Conservation (phyloP, 2,797 vertebrate species). For the Danio kyathit region DNA sequence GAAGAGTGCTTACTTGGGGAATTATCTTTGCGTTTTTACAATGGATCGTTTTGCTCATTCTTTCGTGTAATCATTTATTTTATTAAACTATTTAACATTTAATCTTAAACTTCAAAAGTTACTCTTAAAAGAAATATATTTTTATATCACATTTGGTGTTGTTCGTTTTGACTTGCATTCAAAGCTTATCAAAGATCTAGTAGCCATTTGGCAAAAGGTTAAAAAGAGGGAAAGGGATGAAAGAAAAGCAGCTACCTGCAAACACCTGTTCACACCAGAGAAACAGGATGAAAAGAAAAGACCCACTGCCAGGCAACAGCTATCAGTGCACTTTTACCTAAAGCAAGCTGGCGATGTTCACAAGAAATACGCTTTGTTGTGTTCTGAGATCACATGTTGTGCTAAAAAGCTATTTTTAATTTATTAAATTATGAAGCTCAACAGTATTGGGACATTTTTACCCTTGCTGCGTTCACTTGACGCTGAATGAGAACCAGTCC, state of each 20-base stretch:
- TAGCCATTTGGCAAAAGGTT: slow-evolving; percentile 76
- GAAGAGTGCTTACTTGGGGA: background rate
- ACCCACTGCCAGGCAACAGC: slow-evolving; percentile 67
- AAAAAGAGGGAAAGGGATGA: slow-evolving; percentile 59
- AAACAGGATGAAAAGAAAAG: slow-evolving; percentile 56
- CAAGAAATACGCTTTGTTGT: slow-evolving; percentile 38
- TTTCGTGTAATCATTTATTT: background rate
- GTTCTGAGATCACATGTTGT: slow-evolving; percentile 30
- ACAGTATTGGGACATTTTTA: background rate
- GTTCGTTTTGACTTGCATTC: background rate
- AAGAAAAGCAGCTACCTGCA: slow-evolving; percentile 82
- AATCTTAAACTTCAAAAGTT: background rate
- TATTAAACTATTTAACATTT: background rate
- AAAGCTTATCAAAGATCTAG: slow-evolving; percentile 50
- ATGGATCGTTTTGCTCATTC: background rate
- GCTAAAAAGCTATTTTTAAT: slow-evolving; percentile 29
- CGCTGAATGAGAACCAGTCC: slow-evolving; percentile 17
- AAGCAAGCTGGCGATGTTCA: slow-evolving; percentile 50
- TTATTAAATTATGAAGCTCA: background rate
- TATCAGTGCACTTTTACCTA: slow-evolving; percentile 58
- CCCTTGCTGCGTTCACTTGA: background rate
- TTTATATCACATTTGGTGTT: background rate
- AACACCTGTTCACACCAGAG: slow-evolving; percentile 80
- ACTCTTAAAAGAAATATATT: background rate
- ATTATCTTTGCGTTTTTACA: background rate